Evolutionary conservation across 2,888 invertebrate genomes (phyloP), one percentile per base, ranked within the genome.

Genomic region (Drosophila greeni): DNA sequence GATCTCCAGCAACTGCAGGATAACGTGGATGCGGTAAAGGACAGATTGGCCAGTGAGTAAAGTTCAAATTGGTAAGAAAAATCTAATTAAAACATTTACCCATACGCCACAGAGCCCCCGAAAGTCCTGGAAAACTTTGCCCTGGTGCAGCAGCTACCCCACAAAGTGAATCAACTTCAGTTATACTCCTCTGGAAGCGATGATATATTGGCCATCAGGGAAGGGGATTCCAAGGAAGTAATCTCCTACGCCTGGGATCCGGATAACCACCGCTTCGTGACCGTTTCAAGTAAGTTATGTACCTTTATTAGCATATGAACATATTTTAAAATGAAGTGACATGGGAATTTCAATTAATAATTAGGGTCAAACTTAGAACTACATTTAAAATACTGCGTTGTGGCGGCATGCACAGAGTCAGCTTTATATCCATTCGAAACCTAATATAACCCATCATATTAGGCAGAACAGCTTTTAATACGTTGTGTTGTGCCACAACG

Each of bases 271-370:
- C 54, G 70, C 12, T 88, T 87, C 51, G 47, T 60, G 3, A 48
- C 59, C 24, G 76, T 77, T 66, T 52, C 82, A 74, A 76, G 88
- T 88, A 76, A 87, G 87, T 77, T 69, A 70, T 83, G 78, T 76
- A 76, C 75, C 65, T 66, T 76, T 62, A 62, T 70, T 59, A 42
- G 45, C 16, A 53, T 71, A 60, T 61, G 66, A 66, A 43, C 55
- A 48, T 56, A 47, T 51, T 36, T 51, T 31, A n/a, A 42, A 58
- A 62, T 62, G 34, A 48, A 48, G 47, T 53, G 58, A 62, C 29
- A 49, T 59, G 42, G 5, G 24, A 56, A 31, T 39, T 56, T 45
- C 33, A 26, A 11, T 54, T 24, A 24, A 11, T 16, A 42, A 5
- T 24, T 47, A 39, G 34, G n/a, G 23, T 31, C 1, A 24, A 55